phyloP scores from a whole-genome alignment of 2,797 vertebrate species.

The Amblyraja radiata region DNA sequence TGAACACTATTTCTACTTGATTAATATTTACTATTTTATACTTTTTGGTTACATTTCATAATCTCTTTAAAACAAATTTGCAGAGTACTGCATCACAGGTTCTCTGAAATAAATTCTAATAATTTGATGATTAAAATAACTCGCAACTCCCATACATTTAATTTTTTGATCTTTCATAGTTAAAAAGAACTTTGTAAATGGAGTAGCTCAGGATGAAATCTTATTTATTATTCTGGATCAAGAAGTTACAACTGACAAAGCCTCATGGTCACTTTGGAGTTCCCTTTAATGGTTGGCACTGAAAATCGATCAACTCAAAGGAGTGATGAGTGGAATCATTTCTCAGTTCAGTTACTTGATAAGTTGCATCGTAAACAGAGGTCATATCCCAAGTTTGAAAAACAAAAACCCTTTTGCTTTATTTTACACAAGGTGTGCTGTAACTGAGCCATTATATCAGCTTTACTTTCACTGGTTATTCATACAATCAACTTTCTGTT shows the following conservation, averaged over 20 bases:
- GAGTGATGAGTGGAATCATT: slow-evolving; percentile 11
- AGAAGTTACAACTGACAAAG: neutral
- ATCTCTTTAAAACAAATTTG: neutral
- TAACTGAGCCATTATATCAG: neutral
- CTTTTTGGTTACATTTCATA: neutral
- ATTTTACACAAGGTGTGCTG: slow-evolving; percentile 7
- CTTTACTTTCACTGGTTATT: neutral
- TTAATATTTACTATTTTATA: neutral
- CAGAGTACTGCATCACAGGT: neutral
- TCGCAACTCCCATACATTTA: neutral
- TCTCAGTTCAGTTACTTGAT: neutral
- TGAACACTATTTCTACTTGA: neutral
- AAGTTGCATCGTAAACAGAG: slow-evolving; percentile 8
- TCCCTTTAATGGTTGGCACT: neutral
- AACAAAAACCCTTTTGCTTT: neutral
- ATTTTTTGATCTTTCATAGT: neutral
- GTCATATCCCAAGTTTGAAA: neutral
- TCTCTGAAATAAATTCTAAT: neutral
- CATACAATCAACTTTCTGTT: neutral
- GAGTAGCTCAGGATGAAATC: neutral
- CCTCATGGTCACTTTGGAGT: neutral
- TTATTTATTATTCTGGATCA: neutral
- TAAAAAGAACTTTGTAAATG: neutral
- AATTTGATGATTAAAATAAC: neutral
- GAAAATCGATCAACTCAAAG: neutral